Evolutionary conservation across 2,113 vertebrate genomes (phyloP), one percentile per base, ranked within the genome.

Genomic region (Anguilla japonica): DNA sequence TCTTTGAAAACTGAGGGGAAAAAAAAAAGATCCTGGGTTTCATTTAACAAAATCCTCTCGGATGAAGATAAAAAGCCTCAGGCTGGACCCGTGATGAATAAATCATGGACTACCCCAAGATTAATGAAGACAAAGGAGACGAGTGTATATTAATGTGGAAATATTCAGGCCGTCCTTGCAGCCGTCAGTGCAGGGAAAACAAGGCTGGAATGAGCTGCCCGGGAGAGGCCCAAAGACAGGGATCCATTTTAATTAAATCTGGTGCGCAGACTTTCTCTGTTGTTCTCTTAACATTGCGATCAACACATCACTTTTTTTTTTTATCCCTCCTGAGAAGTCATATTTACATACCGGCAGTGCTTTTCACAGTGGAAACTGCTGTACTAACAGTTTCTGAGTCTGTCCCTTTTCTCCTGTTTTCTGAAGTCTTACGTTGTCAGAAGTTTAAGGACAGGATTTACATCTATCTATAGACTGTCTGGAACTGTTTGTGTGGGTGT

Each of bases 231-330:
- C 86, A 88, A 89, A 92, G 91, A 95, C 93, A 91, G 89, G 90
- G 91, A 93, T 92, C 89, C 75, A 86, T 91, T 94, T 95, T 95
- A 94, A 95, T 95, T 94, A 93, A 93, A 91, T 90, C 81, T 89
- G 92, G 92, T 91, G 86, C 88, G 22, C 85, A 88, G 11, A 40
- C 79, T 89, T 91, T 90, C 89, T 83, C 79, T 86, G 81, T 91
- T 93, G 88, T 89, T 90, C 93, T 92, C 89, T 86, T 85, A 71
- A 50, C 81, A 89, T 91, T 93, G 95, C 93, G 91, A 95, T 96
- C 92, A 91, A 89, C 78, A 71, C 93, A 90, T 93, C 94, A 92
- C 88, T 79, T 14, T 85, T 91, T 93, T 91, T 89, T 88, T 89
- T 91, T 85, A 29, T 75, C 89, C 63, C 81, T 85, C 91, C 87